Percentiles rank a stretch among this genome's conserved stretches.
Evolutionary conservation across 1,140 invertebrate genomes (phyloP).

Genomic region (Potamilus streckersoni): DNA sequence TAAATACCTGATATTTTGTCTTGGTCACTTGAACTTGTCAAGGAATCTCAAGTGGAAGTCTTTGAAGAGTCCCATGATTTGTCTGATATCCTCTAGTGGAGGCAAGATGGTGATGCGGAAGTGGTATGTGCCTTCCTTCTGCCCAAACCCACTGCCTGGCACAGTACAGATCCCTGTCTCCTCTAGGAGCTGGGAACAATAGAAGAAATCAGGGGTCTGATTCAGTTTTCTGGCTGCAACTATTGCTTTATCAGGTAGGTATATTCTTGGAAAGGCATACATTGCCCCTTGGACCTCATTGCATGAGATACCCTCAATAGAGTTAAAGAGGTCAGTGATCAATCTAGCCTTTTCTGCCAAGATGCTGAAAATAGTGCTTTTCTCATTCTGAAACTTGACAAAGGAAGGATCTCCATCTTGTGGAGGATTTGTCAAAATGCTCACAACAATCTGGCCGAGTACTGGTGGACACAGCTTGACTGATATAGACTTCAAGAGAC

Average conservation of each 20-base stretch:
- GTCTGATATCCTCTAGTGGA: constrained; percentile 84
- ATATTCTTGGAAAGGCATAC: constrained; percentile 89
- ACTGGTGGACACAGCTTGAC: constrained; percentile 94
- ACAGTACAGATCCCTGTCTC: constrained; percentile 89
- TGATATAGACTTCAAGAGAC: constrained; percentile 91
- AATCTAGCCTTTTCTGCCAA: constrained; percentile 83
- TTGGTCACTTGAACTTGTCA: constrained; percentile 75
- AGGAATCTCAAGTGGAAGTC: constrained; percentile 90
- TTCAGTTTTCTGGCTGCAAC: constrained; percentile 64
- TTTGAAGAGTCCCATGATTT: constrained; percentile 86
- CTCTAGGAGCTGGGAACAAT: constrained; percentile 94
- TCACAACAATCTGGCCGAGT: constrained; percentile 86
- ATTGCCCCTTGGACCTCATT: constrained; percentile 94
- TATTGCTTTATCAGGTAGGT: constrained; percentile 69
- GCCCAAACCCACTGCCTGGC: constrained; percentile 95
- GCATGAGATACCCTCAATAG: constrained; percentile 88
- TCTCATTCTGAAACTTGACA: constrained; percentile 75
- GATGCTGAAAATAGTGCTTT: constrained; percentile 80
- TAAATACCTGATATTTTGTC: too few species aligned
- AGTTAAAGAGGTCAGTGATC: constrained; percentile 91
- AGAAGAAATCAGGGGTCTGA: constrained; percentile 88
- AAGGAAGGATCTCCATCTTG: constrained; percentile 83
- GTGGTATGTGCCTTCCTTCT: constrained; percentile 77
- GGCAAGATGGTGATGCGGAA: constrained; percentile 86
- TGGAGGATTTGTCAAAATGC: constrained; percentile 84